Evolutionary conservation across 2,113 vertebrate species (phyloP).

Genomic region (Poeciliopsis turrubarensis): DNA sequence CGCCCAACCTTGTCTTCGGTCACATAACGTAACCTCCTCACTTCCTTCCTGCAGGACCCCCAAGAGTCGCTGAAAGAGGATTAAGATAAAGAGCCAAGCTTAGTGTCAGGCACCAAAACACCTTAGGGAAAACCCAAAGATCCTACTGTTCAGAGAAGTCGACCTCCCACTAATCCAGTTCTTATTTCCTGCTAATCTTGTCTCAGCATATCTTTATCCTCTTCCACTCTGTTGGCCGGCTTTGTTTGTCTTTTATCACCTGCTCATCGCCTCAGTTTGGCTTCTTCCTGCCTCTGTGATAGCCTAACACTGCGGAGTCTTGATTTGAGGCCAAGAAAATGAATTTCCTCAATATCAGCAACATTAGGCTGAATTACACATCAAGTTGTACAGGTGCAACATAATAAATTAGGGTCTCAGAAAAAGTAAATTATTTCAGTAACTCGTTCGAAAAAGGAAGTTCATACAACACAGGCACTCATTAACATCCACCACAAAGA

Average conservation of each 20-base stretch:
- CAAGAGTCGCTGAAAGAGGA: slow-evolving; percentile 68
- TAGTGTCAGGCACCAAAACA: slow-evolving; percentile 74
- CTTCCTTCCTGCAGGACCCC: slow-evolving; percentile 70
- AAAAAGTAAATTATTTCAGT: not conserved
- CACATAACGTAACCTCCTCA: slow-evolving; percentile 46
- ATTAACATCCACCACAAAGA: too few relatives aligned
- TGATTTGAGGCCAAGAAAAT: slow-evolving; percentile 29
- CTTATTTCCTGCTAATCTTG: slow-evolving; percentile 76
- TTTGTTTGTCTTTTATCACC: slow-evolving; percentile 66
- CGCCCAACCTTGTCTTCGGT: slow-evolving; percentile 24
- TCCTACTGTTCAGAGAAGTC: slow-evolving; percentile 69
- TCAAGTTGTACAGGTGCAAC: not conserved
- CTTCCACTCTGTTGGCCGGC: slow-evolving; percentile 62
- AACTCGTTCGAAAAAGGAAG: not conserved
- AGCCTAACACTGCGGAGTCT: slow-evolving; percentile 32
- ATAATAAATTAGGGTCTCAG: not conserved
- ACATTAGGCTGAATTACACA: not conserved
- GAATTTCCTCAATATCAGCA: not conserved
- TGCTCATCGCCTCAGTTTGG: slow-evolving; percentile 51
- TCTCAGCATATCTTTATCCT: slow-evolving; percentile 71
- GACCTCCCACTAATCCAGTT: slow-evolving; percentile 75
- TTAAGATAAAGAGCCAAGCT: slow-evolving; percentile 76
- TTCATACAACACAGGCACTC: too few relatives aligned
- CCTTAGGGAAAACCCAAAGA: slow-evolving; percentile 67
- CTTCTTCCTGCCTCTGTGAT: slow-evolving; percentile 54